Evolutionary conservation across 1,140 invertebrate species (phyloP), one percentile per base, ranked within the genome.

Genomic region (Archivesica marissinica): DNA sequence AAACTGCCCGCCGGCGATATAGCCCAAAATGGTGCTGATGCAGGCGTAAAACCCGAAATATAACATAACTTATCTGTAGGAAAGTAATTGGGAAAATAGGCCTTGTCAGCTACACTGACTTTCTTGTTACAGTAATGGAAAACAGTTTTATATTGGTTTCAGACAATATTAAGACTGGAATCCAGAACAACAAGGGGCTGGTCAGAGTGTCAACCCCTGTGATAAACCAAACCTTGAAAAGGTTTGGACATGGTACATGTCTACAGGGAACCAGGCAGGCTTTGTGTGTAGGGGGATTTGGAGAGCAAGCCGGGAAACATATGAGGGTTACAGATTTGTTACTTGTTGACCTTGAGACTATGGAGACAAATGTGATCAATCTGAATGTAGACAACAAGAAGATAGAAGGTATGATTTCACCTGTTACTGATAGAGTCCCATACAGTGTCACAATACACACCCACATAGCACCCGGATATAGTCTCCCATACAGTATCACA

Each of bases 261-360:
- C 23, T 59, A 7, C 47, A 92, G 17, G 64, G 39, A 30, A 77
- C 84, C 1, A 68, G 64, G 28, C 78, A 81, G 76, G 61, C 90
- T 7, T 23, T 92, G 30, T 89, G 87, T 50, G 38, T 89, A 33
- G 94, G 93, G 59, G 94, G 94, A 23, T 94, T 94, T 91, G 94
- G 94, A 13, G 87, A 89, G 30, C 76, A 91, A 66, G 84, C 88
- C 47, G 91, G 91, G 11, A 89, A 91, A 61, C 93, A 94, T 70
- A 86, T 90, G 86, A 80, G 93, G 33, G 68, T 94, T 25, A 82
- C 89, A 30, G 88, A 92, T 30, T 54, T 93, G 33, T 61, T 85
- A 6, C 38, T 90, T 1, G 89, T 86, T 47, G 86, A 93, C 77
- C 9, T 85, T 20, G 76, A 47, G 28, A 86, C 86, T 41, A 86